Base-by-base conservation (phyloP, 2,888 invertebrate species). In the Tachina lurida region DNA sequence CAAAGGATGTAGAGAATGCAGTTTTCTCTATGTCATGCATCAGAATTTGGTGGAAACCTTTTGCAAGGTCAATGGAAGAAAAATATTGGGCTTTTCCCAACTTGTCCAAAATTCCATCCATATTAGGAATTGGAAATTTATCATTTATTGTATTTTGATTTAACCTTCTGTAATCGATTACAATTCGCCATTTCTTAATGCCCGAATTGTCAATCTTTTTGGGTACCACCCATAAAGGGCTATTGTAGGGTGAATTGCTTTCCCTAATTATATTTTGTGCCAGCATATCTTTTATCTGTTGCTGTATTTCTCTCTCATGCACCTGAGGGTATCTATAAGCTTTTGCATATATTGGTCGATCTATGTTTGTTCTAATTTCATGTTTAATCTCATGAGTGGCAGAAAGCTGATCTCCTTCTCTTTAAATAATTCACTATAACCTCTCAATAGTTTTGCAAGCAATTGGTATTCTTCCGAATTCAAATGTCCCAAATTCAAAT, bases 401-500 rank as follows among this genome's bases (percentile, higher is more conserved):
- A n/a, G n/a, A n/a, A n/a, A n/a, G n/a, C n/a, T n/a, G n/a, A n/a
- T n/a, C n/a, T n/a, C n/a, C n/a, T n/a, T n/a, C n/a, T n/a, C n/a
- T n/a, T n/a, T n/a, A n/a, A n/a, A n/a, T n/a, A n/a, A n/a, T n/a
- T n/a, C n/a, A n/a, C n/a, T n/a, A n/a, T n/a, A n/a, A n/a, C n/a
- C n/a, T n/a, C n/a, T n/a, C n/a, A n/a, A 15, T 74, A 47, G 10
- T 41, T 70, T 41, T 52, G n/a, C n/a, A n/a, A n/a, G 19, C 41
- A 56, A 70, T 17, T 54, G 17, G 52, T 17, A 31, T 31, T 31
- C 31, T 31, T 31, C 31, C 31, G 31, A 31, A 4, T 31, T 31
- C 31, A 60, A 60, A 58, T 73, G 12, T 73, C 17, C 52, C 31
- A 74, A 45, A 45, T 74, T 60, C 19, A 74, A 49, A 43, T 49